Evolutionary conservation across 1,140 invertebrate species (phyloP), one percentile per base, ranked within the genome.

Genomic region (Drosophila burlai): DNA sequence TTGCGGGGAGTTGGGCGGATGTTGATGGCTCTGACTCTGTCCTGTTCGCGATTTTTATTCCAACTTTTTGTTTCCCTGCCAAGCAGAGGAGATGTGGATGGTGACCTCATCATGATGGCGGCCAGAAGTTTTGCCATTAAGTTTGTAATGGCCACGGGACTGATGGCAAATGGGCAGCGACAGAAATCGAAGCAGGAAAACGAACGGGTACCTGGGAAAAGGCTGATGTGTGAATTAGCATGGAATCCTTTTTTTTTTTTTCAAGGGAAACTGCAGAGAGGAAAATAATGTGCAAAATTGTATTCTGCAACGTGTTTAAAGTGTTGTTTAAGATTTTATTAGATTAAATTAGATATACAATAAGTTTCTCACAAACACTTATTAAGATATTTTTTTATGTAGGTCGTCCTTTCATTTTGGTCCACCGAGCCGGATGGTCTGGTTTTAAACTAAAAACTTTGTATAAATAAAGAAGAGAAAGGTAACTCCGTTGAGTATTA

Each of bases 71-170:
- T 52, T 60, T 60, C 50, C 50, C 8, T 4, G 13, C 54, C 50
- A 13, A 46, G 40, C 7, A 49, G 55, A 62, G 57, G 52, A 66
- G 55, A 57, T 66, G 76, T 29, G 7, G 13, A 26, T 52, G 54
- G 80, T 64, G 63, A 79, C 52, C 57, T 69, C 63, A 60, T 77
- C 74, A 57, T 54, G 45, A 36, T 59, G 52, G 11, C 50, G 31
- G 52, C 55, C 63, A 65, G 54, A 67, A 83, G 80, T 83, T 83
- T 59, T 60, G 75, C 54, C 68, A 78, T 82, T 82, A 61, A 68
- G 74, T 74, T 82, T 67, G 63, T 74, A 82, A 83, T 78, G 49
- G 61, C 54, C 67, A 47, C 63, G 68, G 61, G 61, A 83, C 50
- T 62, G 74, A 60, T 68, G 57, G 58, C 26, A 5, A 26, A 26